Evolutionary conservation across 2,113 vertebrate genomes (phyloP).

Genomic region (Numida meleagris): DNA sequence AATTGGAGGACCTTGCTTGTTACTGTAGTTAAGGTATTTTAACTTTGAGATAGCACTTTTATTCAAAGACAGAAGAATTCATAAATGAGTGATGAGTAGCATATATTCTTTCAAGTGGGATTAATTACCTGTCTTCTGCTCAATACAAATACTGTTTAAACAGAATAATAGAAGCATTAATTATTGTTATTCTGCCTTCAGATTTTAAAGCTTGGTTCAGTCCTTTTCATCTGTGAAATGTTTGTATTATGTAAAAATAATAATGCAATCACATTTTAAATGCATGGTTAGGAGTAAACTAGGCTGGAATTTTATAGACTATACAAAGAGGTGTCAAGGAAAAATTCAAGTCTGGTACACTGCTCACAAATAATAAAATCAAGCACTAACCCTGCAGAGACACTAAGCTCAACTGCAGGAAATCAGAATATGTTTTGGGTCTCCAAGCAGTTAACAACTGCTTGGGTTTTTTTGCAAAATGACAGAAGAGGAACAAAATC

Average conservation of each 20-base stretch:
- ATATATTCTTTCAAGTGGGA: slow-evolving; percentile 39
- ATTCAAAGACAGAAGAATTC: slow-evolving; percentile 18
- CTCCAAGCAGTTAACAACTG: neutral
- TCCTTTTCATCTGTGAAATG: slow-evolving; percentile 31
- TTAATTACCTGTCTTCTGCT: slow-evolving; percentile 62
- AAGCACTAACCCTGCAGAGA: neutral
- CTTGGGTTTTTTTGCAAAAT: neutral
- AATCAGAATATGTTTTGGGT: neutral
- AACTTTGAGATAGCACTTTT: slow-evolving; percentile 11
- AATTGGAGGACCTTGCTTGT: neutral
- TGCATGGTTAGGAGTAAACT: neutral
- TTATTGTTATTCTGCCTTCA: slow-evolving; percentile 63
- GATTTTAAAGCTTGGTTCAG: neutral
- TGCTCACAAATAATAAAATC: slow-evolving; percentile 7
- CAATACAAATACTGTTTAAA: slow-evolving; percentile 59
- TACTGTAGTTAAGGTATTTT: neutral
- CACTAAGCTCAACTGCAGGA: neutral
- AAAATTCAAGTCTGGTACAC: neutral
- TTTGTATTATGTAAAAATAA: slow-evolving; percentile 42
- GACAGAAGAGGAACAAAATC: neutral
- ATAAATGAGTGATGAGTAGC: slow-evolving; percentile 50
- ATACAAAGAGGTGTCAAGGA: slow-evolving; percentile 3
- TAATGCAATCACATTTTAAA: slow-evolving; percentile 10
- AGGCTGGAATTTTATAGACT: slow-evolving; percentile 30
- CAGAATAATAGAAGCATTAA: slow-evolving; percentile 53